Percentiles rank a stretch among this genome's conserved stretches.
Conservation (phyloP, 2,113 vertebrate species). For the Asarcornis scutulata region DNA sequence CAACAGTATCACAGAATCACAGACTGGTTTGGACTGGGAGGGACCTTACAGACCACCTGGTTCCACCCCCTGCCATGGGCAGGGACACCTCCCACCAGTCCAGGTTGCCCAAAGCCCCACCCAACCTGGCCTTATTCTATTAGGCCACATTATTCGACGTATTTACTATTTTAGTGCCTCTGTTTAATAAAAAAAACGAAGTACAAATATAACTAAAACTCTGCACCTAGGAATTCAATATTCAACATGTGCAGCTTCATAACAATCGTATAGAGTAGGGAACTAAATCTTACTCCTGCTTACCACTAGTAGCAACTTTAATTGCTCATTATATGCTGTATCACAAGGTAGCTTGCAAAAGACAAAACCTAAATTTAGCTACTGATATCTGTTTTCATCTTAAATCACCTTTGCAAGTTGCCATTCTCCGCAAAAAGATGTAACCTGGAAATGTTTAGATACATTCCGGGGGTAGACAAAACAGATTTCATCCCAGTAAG, state of each 20-base stretch:
- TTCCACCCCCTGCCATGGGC: too few relatives aligned
- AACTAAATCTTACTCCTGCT: background rate
- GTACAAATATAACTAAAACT: background rate
- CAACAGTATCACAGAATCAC: background rate
- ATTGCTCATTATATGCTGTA: background rate
- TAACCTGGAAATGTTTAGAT: background rate
- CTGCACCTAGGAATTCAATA: background rate
- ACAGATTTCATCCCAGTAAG: background rate
- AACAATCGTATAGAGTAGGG: background rate
- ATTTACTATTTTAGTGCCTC: background rate
- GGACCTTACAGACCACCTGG: too few relatives aligned
- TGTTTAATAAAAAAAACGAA: background rate
- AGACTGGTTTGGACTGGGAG: background rate
- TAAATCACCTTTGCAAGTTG: background rate
- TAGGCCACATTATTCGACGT: background rate
- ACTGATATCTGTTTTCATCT: background rate
- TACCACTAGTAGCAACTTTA: background rate
- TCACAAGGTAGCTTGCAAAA: background rate
- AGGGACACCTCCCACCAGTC: too few relatives aligned
- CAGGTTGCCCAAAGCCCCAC: too few relatives aligned
- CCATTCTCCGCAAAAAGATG: background rate
- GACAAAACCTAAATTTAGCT: background rate
- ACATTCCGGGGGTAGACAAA: background rate
- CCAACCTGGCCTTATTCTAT: too few relatives aligned
- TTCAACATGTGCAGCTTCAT: background rate